Base-by-base conservation (phyloP, 2,888 invertebrate species). In the Urechis unicinctus region DNA sequence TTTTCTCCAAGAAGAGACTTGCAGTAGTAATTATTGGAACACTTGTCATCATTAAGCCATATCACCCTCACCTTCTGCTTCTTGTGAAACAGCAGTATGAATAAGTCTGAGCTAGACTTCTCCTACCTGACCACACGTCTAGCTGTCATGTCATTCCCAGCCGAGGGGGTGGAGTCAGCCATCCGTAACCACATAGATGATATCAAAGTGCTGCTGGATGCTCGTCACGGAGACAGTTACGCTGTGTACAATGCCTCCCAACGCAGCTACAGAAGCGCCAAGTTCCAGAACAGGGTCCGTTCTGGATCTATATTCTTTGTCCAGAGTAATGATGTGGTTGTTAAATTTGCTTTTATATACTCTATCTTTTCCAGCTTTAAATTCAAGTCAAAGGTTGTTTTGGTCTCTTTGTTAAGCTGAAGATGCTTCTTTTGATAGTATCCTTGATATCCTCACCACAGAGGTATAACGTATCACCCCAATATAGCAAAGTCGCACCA, bases 141-240 rank as follows among this genome's bases (percentile, higher is more conserved):
- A 55, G 83, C 91, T 69, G 91, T 94, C 22, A 94, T 96, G 91
- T 93, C 95, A 4, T 93, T 88, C 76, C 93, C 95, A 1, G 91
- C 91, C 0, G 95, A 96, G 75, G 91, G 93, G 4, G 83, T 94
- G 51, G 94, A 95, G 75, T 89, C 92, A n/a, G 72, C 77, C 25
- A 91, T 92, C 73, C 87, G 88, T 73, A 94, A 94, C 78, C 89
- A 92, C 74, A 88, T 93, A 61, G 94, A 95, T 70, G 93, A 94
- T 73, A 91, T 96, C 2, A 83, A 87, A 69, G 83, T 84, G 44
- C 89, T 86, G 68, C 81, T 95, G 28, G 80, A 72, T 86, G 87
- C 81, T 83, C 87, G 50, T 83, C 80, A 82, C 60, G 86, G 79
- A 70, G 84, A 75, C 81, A 86, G 82, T 82, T 93, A 83, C 83